These are phyloP conservation scores for Himalopsyche phryganea DNA, from an alignment of 1,140 invertebrate genomes.

Conservation along the genomic window DNA sequence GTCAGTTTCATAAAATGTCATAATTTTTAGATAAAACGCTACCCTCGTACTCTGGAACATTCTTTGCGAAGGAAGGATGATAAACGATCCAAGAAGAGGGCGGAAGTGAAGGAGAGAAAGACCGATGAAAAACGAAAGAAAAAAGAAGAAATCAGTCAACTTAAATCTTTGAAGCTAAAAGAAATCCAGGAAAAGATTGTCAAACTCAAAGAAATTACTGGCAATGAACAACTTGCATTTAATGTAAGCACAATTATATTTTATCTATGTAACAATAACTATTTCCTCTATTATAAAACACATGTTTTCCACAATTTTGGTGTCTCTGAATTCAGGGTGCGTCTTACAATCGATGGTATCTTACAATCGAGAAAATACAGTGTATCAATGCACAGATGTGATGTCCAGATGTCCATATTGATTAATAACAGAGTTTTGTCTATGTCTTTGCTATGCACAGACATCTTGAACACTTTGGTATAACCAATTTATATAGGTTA, in stretches of 20 bases:
- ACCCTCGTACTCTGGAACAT: slow-evolving; percentile 83
- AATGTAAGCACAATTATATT: slow-evolving; percentile 45
- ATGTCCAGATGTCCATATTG: too few species aligned
- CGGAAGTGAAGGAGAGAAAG: slow-evolving; percentile 74
- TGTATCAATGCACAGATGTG: too few species aligned
- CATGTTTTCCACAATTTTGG: too few species aligned
- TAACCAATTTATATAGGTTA: too few species aligned
- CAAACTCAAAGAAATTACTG: slow-evolving; percentile 86
- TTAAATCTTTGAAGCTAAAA: slow-evolving; percentile 84
- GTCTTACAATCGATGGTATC: too few species aligned
- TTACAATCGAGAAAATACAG: too few species aligned
- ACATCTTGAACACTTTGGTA: too few species aligned
- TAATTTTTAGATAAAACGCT: slow-evolving; percentile 78
- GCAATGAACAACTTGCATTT: slow-evolving; percentile 64
- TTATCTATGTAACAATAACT: not conserved
- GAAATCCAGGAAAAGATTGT: slow-evolving; percentile 89
- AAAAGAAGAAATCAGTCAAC: slow-evolving; percentile 79
- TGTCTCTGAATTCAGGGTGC: too few species aligned
- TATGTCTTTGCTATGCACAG: too few species aligned
- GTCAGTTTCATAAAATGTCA: too few species aligned
- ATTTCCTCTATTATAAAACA: not conserved
- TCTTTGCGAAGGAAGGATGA: slow-evolving; percentile 79
- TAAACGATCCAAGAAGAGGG: slow-evolving; percentile 71
- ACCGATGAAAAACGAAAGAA: slow-evolving; percentile 77
- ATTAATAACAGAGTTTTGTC: too few species aligned